Evolutionary conservation across 2,888 invertebrate species (phyloP).

Genomic region (Ischnus inquisitorius): DNA sequence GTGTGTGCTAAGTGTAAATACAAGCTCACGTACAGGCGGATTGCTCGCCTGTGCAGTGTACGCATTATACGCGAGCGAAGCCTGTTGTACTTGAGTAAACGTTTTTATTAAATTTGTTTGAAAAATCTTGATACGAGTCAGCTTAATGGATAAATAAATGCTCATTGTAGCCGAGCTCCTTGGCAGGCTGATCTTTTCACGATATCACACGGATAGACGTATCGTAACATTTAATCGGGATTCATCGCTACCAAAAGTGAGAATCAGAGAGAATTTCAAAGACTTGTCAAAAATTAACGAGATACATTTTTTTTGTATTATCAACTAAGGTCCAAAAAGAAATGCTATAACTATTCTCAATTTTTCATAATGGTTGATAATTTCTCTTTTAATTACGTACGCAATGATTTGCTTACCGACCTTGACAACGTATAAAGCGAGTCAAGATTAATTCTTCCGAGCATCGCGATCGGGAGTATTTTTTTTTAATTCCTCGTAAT

Average conservation of each 20-base stretch:
- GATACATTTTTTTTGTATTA: too few species aligned
- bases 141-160: background rate
- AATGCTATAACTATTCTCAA: too few species aligned
- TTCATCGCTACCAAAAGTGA: too few species aligned
- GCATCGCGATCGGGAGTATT: background rate
- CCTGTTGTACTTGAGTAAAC: constrained; percentile 9
- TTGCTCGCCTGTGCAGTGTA: background rate
- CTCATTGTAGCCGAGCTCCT: constrained; percentile 16
- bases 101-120: background rate
- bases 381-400: background rate
- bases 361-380: background rate
- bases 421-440: background rate
- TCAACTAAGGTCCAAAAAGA: background rate
- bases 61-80: background rate
- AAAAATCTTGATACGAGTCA: background rate
- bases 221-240: constrained; percentile 8
- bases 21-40: background rate
- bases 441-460: background rate
- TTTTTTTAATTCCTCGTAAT: background rate
- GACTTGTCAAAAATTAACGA: background rate
- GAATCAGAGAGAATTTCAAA: too few species aligned
- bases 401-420: background rate
- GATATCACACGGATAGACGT: background rate
- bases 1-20: constrained; percentile 46
- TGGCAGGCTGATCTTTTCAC: constrained; percentile 15